A percentile compares a stretch with the other conserved stretches of the same genome.
These are phyloP conservation scores for Cerceris rybyensis DNA, from an alignment of 2,888 invertebrate species.

Conservation along the genomic window DNA sequence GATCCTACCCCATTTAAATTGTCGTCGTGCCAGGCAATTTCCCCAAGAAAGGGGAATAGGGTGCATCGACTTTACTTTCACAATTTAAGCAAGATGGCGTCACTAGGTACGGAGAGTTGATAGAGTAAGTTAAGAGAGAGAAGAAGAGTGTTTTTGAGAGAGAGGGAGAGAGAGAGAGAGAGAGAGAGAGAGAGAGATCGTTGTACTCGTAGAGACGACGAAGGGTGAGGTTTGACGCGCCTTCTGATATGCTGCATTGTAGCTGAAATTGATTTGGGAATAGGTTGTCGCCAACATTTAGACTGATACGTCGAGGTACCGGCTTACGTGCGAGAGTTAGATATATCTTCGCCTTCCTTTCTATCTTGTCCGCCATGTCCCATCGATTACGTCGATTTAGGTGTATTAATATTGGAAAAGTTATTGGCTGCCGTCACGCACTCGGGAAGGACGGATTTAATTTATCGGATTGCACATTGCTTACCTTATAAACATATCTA, in stretches of 20 bases:
- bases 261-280: conserved; percentile 67
- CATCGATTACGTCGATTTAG: neutral
- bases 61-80: conserved; percentile 28
- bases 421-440: neutral
- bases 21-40: conserved; percentile 53
- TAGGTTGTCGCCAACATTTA: conserved; percentile 56
- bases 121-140: neutral
- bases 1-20: conserved; percentile 51
- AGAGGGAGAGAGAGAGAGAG: conserved; percentile 2
- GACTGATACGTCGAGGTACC: conserved; percentile 29
- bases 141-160: no score
- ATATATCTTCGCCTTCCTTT: conserved; percentile 2
- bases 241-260: conserved; percentile 57
- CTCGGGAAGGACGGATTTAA: neutral
- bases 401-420: neutral
- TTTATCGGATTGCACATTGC: neutral
- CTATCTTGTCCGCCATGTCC: neutral
- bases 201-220: conserved; percentile 26
- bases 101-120: conserved; percentile 10
- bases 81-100: conserved; percentile 29
- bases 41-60: conserved; percentile 28
- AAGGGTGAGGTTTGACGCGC: conserved; percentile 20
- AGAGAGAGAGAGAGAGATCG: conserved; percentile 23
- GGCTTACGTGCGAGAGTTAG: neutral
- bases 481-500: no score